Percentiles rank a stretch among this genome's conserved stretches.
phyloP scores from a whole-genome alignment of 2,113 vertebrate genomes.

The Thermophis baileyi region DNA sequence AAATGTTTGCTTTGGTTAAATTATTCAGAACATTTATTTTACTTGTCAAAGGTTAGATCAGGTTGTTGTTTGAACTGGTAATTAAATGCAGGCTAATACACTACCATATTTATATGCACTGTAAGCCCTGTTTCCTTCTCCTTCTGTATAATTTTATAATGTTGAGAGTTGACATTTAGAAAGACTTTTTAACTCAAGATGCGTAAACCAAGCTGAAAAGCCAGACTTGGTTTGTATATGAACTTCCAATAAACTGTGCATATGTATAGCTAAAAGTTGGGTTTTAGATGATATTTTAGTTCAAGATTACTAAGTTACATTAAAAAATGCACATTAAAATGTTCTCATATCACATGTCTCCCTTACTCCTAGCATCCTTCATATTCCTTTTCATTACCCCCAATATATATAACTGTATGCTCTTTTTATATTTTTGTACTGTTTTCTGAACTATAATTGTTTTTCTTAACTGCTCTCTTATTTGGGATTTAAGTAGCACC shows the following conservation, averaged over 20 bases:
- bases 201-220: slow-evolving; percentile 39
- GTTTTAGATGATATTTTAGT: neutral
- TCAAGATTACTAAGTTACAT: neutral
- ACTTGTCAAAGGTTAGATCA: slow-evolving; percentile 81
- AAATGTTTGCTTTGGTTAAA: slow-evolving; percentile 87
- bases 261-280: slow-evolving; percentile 11
- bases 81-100: slow-evolving; percentile 75
- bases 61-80: slow-evolving; percentile 79
- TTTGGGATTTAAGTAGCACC: neutral
- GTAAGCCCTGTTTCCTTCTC: slow-evolving; percentile 63
- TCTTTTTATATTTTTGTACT: neutral
- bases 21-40: slow-evolving; percentile 86
- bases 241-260: slow-evolving; percentile 23
- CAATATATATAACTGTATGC: neutral
- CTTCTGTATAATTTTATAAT: slow-evolving; percentile 67
- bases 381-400: neutral
- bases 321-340: neutral
- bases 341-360: neutral
- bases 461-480: neutral
- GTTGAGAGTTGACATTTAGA: slow-evolving; percentile 63
- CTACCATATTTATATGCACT: slow-evolving; percentile 70
- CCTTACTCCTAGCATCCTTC: neutral
- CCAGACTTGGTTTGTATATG: slow-evolving; percentile 23
- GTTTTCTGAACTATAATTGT: neutral
- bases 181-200: slow-evolving; percentile 55